Percentiles rank a stretch among this genome's conserved stretches.
These are phyloP conservation scores for Aphis gossypii DNA, from an alignment of 1,140 invertebrate genomes.

Conservation along the genomic window DNA sequence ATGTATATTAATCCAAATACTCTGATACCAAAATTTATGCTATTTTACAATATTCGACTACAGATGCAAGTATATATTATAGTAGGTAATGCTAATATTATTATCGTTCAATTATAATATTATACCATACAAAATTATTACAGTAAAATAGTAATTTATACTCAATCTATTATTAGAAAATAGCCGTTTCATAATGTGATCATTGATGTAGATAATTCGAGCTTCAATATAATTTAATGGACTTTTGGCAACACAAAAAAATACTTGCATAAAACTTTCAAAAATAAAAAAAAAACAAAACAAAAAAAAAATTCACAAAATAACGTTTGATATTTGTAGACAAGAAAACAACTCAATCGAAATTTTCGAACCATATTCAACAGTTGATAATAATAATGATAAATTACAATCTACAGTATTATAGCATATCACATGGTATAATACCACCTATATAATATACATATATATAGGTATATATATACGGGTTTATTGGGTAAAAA, in stretches of 20 bases:
- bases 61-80: not conserved
- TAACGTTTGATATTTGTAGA: not conserved
- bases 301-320: not conserved
- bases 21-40: not conserved
- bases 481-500: not conserved
- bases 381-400: not conserved
- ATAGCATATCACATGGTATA: not conserved
- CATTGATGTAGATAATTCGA: not conserved
- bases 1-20: not conserved
- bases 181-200: not conserved
- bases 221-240: slow-evolving; percentile 4
- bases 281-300: not conserved
- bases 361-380: not conserved
- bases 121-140: slow-evolving; percentile 9
- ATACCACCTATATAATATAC: not conserved
- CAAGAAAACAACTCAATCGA: not conserved
- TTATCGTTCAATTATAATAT: slow-evolving; percentile 4
- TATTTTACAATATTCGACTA: not conserved
- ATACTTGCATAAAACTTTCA: not conserved
- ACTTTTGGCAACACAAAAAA: not conserved
- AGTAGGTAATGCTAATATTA: not conserved
- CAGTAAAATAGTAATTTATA: not conserved
- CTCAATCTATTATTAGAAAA: not conserved
- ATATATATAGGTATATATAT: not conserved
- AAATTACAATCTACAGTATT: not conserved